Evolutionary conservation across 1,140 invertebrate species (phyloP), one percentile per base, ranked within the genome.

Genomic region (Drosophila erecta): DNA sequence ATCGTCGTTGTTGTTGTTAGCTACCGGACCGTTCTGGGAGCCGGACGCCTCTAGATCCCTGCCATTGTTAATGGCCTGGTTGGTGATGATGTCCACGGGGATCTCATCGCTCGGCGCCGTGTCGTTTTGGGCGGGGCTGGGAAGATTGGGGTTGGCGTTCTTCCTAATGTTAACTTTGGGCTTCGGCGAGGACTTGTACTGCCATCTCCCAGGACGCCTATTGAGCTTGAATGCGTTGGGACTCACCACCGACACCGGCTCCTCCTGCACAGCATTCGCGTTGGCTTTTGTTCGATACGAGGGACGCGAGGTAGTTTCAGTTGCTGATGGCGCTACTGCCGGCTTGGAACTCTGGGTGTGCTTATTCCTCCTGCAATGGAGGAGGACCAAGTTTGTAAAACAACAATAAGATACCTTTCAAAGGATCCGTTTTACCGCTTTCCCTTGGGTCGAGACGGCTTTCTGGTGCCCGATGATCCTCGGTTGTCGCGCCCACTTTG

Each of bases 161-260:
- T 96, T 92, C 35, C 96, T 94, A 72, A 98, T 97, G 41, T 95
- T 94, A 0, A 97, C 95, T 87, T 96, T 94, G 3, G 97, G 97
- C 86, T 97, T 97, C 0, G 96, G 95, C 2, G 96, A 96, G 0
- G 96, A 96, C 91, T 97, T 97, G 90, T 97, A 97, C 56, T 97
- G 96, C 96, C 96, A 97, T 66, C 96, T 94, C 33, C 96, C 96
- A 44, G 96, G 95, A 0, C 96, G 94, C 51, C 96, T 93, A 56
- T 96, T 95, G 14, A 96, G 92, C 89, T 96, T 97, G 73, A 96
- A 95, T 92, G 96, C 96, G 87, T 95, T 95, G 30, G 95, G 92
- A 75, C 94, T 95, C 24, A 94, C 94, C 2, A 94, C 94, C 38
- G 77, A 51, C 87, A 86, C 81, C 73, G 91, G 92, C 54, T 95